phyloP scores from a whole-genome alignment of 2,113 vertebrate genomes.

The Corythoichthys haematopterus region DNA sequence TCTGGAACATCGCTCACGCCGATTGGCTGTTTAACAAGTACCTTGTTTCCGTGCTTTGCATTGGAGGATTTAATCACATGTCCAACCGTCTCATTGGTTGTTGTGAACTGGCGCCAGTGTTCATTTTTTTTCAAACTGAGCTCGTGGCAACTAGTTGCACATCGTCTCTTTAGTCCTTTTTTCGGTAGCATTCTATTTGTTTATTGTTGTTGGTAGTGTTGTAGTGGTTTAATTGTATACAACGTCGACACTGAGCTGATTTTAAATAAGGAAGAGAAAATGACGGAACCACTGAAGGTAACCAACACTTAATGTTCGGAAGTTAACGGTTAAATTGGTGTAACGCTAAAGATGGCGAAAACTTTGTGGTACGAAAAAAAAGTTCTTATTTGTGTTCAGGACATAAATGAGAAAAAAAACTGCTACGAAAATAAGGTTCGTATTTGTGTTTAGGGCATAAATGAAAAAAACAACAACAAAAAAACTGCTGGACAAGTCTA shows the following conservation, averaged over 20 bases:
- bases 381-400: too few relatives aligned
- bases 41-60: not conserved
- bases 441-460: too few relatives aligned
- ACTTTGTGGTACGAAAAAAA: not conserved
- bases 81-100: slow-evolving; percentile 35
- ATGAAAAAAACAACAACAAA: too few relatives aligned
- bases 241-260: not conserved
- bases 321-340: not conserved
- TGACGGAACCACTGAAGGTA: slow-evolving; percentile 71
- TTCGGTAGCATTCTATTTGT: too few relatives aligned
- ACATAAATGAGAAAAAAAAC: too few relatives aligned
- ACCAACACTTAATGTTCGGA: not conserved
- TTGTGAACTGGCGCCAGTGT: slow-evolving; percentile 1
- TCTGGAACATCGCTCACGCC: too few relatives aligned
- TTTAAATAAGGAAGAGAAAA: slow-evolving; percentile 28
- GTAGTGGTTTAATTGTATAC: not conserved
- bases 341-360: not conserved
- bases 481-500: too few relatives aligned
- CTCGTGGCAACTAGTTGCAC: rapidly evolving
- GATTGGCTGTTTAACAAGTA: not conserved
- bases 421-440: too few relatives aligned
- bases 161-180: too few relatives aligned
- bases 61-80: not conserved
- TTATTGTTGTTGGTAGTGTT: not conserved
- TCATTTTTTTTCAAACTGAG: slow-evolving; percentile 15